Conservation (phyloP, 2,113 vertebrate genomes). For the Cyprinus carpio region DNA sequence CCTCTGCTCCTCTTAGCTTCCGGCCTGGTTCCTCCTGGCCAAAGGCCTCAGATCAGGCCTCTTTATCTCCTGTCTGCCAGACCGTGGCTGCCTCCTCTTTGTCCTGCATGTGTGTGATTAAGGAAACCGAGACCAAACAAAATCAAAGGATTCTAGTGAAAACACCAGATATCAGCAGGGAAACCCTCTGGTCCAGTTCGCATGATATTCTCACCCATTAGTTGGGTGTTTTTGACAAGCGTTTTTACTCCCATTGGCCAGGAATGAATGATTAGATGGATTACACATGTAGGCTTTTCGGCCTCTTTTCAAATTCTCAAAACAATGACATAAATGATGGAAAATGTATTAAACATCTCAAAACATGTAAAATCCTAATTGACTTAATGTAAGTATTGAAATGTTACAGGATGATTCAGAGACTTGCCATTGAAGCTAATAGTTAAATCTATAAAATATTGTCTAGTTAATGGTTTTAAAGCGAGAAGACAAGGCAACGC, state of each 20-base stretch:
- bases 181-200: background rate
- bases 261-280: background rate
- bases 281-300: background rate
- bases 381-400: too few species aligned
- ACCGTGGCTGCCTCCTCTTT: background rate
- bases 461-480: background rate
- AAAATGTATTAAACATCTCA: background rate
- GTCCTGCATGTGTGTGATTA: conserved; percentile 14
- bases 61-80: conserved; percentile 41
- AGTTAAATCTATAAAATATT: too few species aligned
- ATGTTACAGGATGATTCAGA: too few species aligned
- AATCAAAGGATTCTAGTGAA: conserved; percentile 3
- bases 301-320: background rate
- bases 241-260: background rate
- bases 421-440: too few species aligned
- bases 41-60: conserved; percentile 19
- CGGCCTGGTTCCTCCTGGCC: background rate
- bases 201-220: background rate
- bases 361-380: background rate
- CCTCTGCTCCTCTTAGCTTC: conserved; percentile 6
- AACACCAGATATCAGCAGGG: conserved; percentile 21
- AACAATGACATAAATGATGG: background rate
- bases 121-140: background rate
- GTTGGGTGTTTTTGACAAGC: conserved; percentile 2
- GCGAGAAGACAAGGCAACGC: background rate